Percentiles rank a stretch among this genome's conserved stretches.
phyloP scores from a whole-genome alignment of 2,113 vertebrate genomes.

The Astur gentilis region DNA sequence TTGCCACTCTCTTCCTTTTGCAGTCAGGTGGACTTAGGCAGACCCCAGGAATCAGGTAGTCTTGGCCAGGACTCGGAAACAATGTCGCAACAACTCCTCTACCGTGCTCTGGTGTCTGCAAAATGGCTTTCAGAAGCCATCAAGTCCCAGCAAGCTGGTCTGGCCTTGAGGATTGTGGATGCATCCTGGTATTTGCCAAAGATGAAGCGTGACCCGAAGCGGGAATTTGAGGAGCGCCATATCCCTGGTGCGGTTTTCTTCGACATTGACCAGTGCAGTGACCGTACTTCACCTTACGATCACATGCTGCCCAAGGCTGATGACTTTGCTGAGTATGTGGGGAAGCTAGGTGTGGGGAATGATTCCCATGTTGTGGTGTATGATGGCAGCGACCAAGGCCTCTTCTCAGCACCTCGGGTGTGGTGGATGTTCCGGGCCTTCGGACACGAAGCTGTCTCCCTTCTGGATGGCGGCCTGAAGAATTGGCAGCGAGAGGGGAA shows the following conservation, averaged over 20 bases:
- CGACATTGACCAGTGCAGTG: slow-evolving; percentile 86
- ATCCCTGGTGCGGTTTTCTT: slow-evolving; percentile 88
- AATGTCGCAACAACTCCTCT: slow-evolving; percentile 81
- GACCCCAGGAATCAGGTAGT: background rate
- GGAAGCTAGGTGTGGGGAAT: slow-evolving; percentile 81
- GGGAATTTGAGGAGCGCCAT: slow-evolving; percentile 83
- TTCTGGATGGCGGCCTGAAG: slow-evolving; percentile 88
- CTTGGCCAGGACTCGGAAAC: background rate
- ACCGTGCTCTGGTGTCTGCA: slow-evolving; percentile 80
- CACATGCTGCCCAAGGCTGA: slow-evolving; percentile 84
- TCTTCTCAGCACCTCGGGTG: slow-evolving; percentile 85
- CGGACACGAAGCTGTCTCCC: slow-evolving; percentile 84
- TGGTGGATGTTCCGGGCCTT: slow-evolving; percentile 98
- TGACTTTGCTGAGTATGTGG: slow-evolving; percentile 81
- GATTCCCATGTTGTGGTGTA: slow-evolving; percentile 91
- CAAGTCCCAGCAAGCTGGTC: slow-evolving; percentile 68
- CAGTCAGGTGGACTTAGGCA: background rate
- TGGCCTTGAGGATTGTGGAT: slow-evolving; percentile 82
- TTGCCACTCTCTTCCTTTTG: background rate
- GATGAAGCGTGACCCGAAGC: slow-evolving; percentile 74
- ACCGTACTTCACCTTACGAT: slow-evolving; percentile 79
- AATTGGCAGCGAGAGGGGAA: slow-evolving; percentile 81
- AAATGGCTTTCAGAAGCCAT: slow-evolving; percentile 87
- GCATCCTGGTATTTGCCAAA: slow-evolving; percentile 90
- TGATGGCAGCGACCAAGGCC: slow-evolving; percentile 87